A percentile compares a stretch with the other conserved stretches of the same genome.
Conservation (phyloP, 2,113 vertebrate genomes). For the Apodemus speciosus region DNA sequence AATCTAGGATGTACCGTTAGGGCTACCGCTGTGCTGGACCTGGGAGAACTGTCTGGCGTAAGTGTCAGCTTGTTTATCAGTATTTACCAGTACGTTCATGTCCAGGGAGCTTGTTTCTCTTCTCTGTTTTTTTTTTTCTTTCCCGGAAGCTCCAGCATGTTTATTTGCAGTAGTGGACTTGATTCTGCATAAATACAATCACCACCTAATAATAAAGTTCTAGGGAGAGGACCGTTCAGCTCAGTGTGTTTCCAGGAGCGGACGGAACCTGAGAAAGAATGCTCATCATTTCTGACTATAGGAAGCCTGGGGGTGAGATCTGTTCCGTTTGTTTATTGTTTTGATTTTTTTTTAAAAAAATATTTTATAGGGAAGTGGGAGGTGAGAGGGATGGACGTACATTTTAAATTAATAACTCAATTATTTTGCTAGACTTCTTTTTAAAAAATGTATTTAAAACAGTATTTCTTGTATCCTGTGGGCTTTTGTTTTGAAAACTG, state of each 20-base stretch:
- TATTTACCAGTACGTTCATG: constrained; percentile 67
- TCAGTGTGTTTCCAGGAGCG: constrained; percentile 77
- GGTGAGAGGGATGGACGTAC: constrained; percentile 38
- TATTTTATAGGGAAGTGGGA: constrained; percentile 54
- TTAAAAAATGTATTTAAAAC: constrained; percentile 56
- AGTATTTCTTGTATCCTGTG: constrained; percentile 75
- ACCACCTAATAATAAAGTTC: constrained; percentile 72
- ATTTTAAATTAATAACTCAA: constrained; percentile 74
- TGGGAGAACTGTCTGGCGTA: constrained; percentile 85
- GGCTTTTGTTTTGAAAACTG: constrained; percentile 77
- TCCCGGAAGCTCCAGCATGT: constrained; percentile 59
- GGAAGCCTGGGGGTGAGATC: constrained; percentile 67
- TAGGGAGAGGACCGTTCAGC: constrained; percentile 72
- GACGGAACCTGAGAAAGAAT: constrained; percentile 54
- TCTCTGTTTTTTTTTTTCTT: constrained; percentile 40
- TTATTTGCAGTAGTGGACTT: constrained; percentile 74
- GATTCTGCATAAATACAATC: constrained; percentile 73
- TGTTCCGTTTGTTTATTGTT: constrained; percentile 30
- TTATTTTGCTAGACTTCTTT: constrained; percentile 58
- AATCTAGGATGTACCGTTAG: constrained; percentile 83
- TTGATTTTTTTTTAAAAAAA: not conserved
- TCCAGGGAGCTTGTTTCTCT: constrained; percentile 67
- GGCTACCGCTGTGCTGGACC: constrained; percentile 82
- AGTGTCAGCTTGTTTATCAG: constrained; percentile 83
- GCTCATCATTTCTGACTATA: constrained; percentile 44